Evolutionary conservation across 2,888 invertebrate species (phyloP), one percentile per base, ranked within the genome.

Genomic region (Drosophila paucipuncta): DNA sequence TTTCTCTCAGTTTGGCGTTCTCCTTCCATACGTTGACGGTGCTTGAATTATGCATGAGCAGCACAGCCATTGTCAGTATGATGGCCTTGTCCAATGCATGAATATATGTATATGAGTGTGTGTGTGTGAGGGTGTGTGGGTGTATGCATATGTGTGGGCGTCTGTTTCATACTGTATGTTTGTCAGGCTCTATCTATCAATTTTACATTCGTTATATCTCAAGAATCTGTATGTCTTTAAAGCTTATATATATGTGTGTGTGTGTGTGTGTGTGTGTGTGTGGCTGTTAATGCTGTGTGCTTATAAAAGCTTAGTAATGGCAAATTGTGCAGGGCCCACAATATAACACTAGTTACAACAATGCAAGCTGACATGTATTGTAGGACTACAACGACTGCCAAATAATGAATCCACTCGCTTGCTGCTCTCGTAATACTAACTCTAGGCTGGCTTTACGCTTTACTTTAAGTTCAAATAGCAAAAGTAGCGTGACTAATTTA

Each of bases 31-130:
- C 67, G 62, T 55, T 62, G 54, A 31, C 59, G 53, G 59, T 64
- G 52, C 76, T 69, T 85, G 84, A 85, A 88, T 88, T 85, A 85
- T 85, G 84, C 83, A 85, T 88, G 80, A 85, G 74, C 61, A 63
- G 66, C 78, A 68, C 76, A 68, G 62, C 59, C 67, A 74, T 80
- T 85, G 83, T 85, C 85, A 85, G 78, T 83, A 73, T 76, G 81
- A 74, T 78, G 89, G 73, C 89, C 89, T 85, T 85, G 86, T 71
- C 53, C 70, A 43, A 59, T 47, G 53, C 54, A 53, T 59, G 57
- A 54, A 62, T 59, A 11, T 55, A n/a, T 59, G 47, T 43, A 41
- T 31, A 2, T 25, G 2, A 33, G 25, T 43, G 28, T 61, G 55
- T 60, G 55, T 50, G 10, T 39, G 33, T 50, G 52, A 49, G 47